Evolutionary conservation across 2,888 invertebrate species (phyloP), one percentile per base, ranked within the genome.

Genomic region (Sphinx pinastri): DNA sequence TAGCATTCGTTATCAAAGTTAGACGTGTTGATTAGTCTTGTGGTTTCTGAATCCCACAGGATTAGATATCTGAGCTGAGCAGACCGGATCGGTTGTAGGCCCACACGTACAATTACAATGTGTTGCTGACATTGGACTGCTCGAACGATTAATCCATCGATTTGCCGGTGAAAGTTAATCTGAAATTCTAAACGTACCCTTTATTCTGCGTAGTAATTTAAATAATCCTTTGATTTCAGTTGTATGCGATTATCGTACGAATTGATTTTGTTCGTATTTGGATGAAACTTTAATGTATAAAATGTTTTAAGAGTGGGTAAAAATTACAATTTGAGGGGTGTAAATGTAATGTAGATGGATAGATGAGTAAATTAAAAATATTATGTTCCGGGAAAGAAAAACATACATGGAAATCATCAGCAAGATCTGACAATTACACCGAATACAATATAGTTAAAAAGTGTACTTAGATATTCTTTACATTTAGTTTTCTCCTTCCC

Each of bases 11-110:
- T 63, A 63, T 63, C 63, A 49, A 63, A 19, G 49, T 63, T 19
- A 49, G 63, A 25, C 19, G 63, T 63, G 63, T 63, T 63, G 63
- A 63, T 63, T 63, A 63, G 63, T 63, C 49, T 60, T 12, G 63
- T 45, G 63, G 63, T 63, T 12, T 19, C 13, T 19, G 49, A 63
- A 63, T 63, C 63, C 49, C 63, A 19, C 12, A 25, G 63, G 63
- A 47, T 63, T 63, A 63, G 63, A 19, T 63, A 49, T 63, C 63
- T 63, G 63, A 19, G 49, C 49, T 49, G 63, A 63, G 49, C 63
- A 49, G 49, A 63, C 63, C 63, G 47, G 12, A 13, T n/a, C 19
- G 19, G 47, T 45, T 45, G 49, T 63, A 19, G 38, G 19, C 5
- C 60, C 12, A 45, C 19, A 63, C 63, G 47, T 49, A 63, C 7